Evolutionary conservation across 1,140 invertebrate genomes (phyloP), one percentile per base, ranked within the genome.

Genomic region (Whitmania pigra): DNA sequence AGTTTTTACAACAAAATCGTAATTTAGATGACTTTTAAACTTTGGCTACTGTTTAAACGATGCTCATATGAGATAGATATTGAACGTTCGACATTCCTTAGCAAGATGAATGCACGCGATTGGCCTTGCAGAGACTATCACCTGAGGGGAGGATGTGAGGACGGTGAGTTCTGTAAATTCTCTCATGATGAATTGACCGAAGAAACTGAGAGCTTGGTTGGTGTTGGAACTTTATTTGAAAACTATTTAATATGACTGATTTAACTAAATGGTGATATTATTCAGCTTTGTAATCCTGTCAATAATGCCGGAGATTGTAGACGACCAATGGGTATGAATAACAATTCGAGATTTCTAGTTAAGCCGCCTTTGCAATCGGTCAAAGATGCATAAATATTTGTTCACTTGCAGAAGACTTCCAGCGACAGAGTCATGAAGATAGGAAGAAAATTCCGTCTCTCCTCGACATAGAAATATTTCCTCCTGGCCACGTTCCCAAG

Each of bases 401-500:
- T 7, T 63, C 11, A 1, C 11, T 49, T 49, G 43, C 43, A 49
- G 43, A 49, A 13, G 43, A 49, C 13, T 49, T 49, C 13, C 43
- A 63, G 29, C 57, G 29, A 63, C 57, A 63, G 18, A 25, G 18
- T 63, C 57, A 63, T 15, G 57, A 22, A 53, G 69, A 70, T 17
- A 70, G 49, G 22, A 70, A 70, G 53, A 70, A 70, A 49, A 70
- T 70, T 54, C 69, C 69, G 31, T 70, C 69, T 70, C 43, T 70
- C 20, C 29, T 70, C 7, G 69, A 70, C 40, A 22, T 70, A 53
- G 69, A 70, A 70, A 70, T 70, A 53, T 54, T 27, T 53, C 69
- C 69, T 17, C 69, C 69, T 22, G 53, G 43, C 15, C n/a, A 22
- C 13, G 53, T 49, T 9, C 69, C 40, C 31, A 68, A 68, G 27